Evolutionary conservation across 2,113 vertebrate genomes (phyloP), one percentile per base, ranked within the genome.

Genomic region (Micronycteris hirsuta): DNA sequence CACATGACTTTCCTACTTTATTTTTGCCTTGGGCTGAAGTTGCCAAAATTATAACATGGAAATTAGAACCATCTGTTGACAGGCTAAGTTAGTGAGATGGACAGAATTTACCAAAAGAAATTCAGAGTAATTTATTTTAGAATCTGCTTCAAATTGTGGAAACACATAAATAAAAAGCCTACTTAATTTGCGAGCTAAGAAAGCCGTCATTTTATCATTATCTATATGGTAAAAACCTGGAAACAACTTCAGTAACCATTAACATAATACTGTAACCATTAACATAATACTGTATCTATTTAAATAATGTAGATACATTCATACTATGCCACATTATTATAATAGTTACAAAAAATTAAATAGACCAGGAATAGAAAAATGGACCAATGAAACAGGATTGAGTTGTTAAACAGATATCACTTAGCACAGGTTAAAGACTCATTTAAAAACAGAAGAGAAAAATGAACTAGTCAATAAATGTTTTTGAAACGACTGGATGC

Each of bases 1-100:
- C 71, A 73, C 86, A 76, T 95, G 81, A 95, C 76, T 89, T 89
- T 54, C 80, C 91, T 80, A 86, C 38, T 97, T 93, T 95, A 94
- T 97, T 97, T 96, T 89, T 95, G 94, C 58, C 80, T 89, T 76
- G 80, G 80, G 90, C 86, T 91, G 52, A 93, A 96, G 94, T 92
- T 89, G 49, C 89, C 95, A 96, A 95, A 97, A 94, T 95, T 88
- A 67, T 89, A 91, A 97, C 56, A 93, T 67, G 94, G 70, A 95
- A 96, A 94, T 94, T 71, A 95, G 91, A 96, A 86, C 94, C 96
- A 97, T 95, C 80, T 97, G 92, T 17, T 77, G 70, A 95, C 67
- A 2, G 0, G 87, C 36, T 49, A 97, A 89, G 95, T 61, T 89
- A 90, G 12, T 95, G 93, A 94, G 81, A 96, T 96, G 70, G 94